Conservation (phyloP, 2,113 vertebrate genomes). For the Rhineura floridana region DNA sequence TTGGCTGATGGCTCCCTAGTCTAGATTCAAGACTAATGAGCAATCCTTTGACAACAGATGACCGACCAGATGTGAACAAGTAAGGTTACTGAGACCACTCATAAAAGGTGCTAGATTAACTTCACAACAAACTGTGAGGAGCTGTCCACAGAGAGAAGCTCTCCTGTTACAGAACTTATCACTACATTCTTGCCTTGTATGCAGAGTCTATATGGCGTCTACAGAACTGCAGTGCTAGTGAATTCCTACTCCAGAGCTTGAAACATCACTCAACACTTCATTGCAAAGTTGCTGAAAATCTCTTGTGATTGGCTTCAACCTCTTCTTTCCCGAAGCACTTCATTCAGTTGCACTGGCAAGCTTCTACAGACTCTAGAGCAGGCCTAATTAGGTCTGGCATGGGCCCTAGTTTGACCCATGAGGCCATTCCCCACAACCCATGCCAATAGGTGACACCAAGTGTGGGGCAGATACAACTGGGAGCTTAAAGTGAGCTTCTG, state of each 20-base stretch:
- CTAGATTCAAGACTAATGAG: background rate
- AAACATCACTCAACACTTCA: background rate
- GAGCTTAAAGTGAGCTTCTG: too few relatives aligned
- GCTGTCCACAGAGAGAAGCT: background rate
- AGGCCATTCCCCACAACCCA: too few relatives aligned
- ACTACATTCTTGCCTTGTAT: background rate
- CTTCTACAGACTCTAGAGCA: too few relatives aligned
- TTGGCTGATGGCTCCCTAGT: background rate
- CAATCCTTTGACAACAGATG: background rate
- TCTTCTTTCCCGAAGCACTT: background rate
- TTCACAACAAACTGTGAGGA: background rate
- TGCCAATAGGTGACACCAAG: too few relatives aligned
- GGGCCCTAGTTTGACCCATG: too few relatives aligned
- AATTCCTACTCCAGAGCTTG: background rate
- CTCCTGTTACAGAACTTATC: background rate
- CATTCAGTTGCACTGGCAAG: background rate
- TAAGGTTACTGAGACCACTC: too few relatives aligned
- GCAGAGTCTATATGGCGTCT: background rate
- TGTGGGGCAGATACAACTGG: too few relatives aligned
- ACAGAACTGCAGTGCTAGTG: background rate
- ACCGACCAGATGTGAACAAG: background rate
- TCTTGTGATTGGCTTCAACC: background rate
- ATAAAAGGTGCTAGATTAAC: background rate
- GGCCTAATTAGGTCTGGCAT: too few relatives aligned
- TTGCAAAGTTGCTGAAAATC: background rate